phyloP scores from a whole-genome alignment of 2,888 invertebrate species.

The Abrostola triplasia region DNA sequence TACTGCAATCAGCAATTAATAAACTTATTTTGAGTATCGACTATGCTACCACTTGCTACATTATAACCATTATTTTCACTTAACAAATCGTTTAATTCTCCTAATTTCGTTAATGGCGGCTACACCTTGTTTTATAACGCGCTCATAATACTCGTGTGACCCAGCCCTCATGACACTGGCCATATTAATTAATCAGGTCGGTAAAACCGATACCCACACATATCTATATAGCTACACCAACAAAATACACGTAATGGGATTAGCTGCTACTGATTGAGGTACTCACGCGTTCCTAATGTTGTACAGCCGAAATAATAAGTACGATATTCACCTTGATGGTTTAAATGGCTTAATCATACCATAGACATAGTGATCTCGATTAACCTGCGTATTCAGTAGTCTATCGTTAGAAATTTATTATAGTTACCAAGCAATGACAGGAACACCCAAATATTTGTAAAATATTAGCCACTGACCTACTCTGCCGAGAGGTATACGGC shows the following conservation, averaged over 20 bases:
- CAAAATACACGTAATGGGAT: slow-evolving; percentile 55
- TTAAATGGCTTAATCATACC: slow-evolving; percentile 19
- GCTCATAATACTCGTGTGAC: slow-evolving; percentile 28
- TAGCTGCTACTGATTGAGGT: slow-evolving; percentile 58
- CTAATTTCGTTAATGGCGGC: slow-evolving; percentile 11
- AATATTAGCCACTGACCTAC: too few relatives aligned
- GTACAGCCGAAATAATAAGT: slow-evolving; percentile 43
- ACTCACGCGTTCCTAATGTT: slow-evolving; percentile 50
- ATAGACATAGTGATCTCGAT: not conserved
- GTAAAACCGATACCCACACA: slow-evolving; percentile 28
- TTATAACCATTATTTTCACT: slow-evolving; percentile 1
- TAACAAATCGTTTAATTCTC: slow-evolving; percentile 4
- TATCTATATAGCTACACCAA: slow-evolving; percentile 22
- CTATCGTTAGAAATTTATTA: too few relatives aligned
- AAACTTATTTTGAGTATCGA: not conserved
- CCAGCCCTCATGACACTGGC: slow-evolving; percentile 16
- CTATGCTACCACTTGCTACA: not conserved
- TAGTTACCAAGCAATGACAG: too few relatives aligned
- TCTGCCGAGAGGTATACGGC: too few relatives aligned
- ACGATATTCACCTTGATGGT: slow-evolving; percentile 38
- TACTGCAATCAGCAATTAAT: not conserved
- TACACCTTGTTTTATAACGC: slow-evolving; percentile 37
- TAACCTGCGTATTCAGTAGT: not conserved
- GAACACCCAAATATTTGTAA: too few relatives aligned
- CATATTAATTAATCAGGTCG: slow-evolving; percentile 45